Evolutionary conservation across 1,140 invertebrate species (phyloP).

Genomic region (Saccostrea cuccullata): DNA sequence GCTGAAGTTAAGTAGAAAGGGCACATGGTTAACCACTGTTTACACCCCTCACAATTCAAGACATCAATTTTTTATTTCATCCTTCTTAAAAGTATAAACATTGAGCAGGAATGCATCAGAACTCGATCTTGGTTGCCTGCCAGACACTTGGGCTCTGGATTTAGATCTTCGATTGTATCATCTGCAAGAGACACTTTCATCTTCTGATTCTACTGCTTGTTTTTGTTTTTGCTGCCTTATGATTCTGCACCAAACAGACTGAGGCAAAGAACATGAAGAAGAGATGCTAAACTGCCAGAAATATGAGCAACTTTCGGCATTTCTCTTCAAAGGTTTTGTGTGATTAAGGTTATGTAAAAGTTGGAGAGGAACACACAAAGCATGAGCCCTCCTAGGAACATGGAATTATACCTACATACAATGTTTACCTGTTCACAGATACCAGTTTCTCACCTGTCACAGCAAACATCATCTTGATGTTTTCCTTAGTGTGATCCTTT

Average conservation of each 20-base stretch:
- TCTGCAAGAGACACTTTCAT: constrained; percentile 23
- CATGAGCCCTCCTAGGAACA: not conserved
- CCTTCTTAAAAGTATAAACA: constrained; percentile 34
- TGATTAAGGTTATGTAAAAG: constrained; percentile 16
- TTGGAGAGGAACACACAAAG: constrained; percentile 3
- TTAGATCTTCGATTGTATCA: constrained; percentile 33
- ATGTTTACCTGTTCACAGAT: constrained; percentile 24
- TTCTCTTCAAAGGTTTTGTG: not conserved
- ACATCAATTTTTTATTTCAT: constrained; percentile 6
- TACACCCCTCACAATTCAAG: not conserved
- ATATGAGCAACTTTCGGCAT: not conserved
- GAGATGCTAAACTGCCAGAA: constrained; percentile 13
- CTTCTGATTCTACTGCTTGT: not conserved
- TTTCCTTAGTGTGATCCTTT: not conserved
- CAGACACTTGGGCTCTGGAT: constrained; percentile 12
- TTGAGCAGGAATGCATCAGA: constrained; percentile 21
- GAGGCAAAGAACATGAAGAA: not conserved
- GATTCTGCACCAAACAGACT: constrained; percentile 17
- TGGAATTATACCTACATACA: not conserved
- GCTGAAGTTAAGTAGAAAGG: constrained; percentile 17
- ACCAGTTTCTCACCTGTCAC: constrained; percentile 5
- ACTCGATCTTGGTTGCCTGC: not conserved
- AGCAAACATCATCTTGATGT: constrained; percentile 24
- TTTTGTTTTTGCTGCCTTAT: constrained; percentile 20
- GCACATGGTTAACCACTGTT: constrained; percentile 28